Conservation (phyloP, 2,888 invertebrate species). For the Hemicrepidius hirtus region DNA sequence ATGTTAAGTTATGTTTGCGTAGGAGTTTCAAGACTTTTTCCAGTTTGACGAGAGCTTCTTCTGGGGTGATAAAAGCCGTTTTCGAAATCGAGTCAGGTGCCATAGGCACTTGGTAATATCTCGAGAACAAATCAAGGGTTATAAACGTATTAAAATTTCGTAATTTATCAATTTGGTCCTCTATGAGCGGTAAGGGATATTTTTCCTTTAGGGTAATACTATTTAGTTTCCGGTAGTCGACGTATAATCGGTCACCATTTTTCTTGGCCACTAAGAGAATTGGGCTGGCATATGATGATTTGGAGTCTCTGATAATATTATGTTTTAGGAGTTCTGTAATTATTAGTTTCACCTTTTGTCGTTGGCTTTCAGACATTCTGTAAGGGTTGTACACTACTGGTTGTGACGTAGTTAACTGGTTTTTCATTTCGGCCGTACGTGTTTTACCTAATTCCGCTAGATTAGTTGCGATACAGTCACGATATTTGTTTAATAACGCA, state of each 20-base stretch:
- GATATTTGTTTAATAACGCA: too few relatives aligned
- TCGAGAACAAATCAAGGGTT: conserved; percentile 51
- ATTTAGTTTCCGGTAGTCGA: conserved; percentile 17
- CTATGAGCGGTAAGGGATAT: conserved; percentile 7
- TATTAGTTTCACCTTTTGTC: background rate
- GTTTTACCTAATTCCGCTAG: too few relatives aligned
- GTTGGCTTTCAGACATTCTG: background rate
- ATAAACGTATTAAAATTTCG: conserved; percentile 42
- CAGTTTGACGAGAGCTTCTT: conserved; percentile 40
- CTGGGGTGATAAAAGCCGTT: conserved; percentile 56
- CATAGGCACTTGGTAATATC: conserved; percentile 60
- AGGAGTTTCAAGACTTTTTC: background rate
- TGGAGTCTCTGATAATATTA: background rate
- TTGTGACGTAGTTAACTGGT: background rate
- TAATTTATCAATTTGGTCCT: conserved; percentile 40
- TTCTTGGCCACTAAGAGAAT: background rate
- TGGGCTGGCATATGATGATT: background rate
- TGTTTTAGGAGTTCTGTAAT: background rate
- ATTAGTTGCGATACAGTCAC: too few relatives aligned
- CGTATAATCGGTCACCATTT: background rate
- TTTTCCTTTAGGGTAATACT: conserved; percentile 3
- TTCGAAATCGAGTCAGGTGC: conserved; percentile 53
- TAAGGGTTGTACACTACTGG: conserved; percentile 14
- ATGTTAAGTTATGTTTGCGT: background rate
- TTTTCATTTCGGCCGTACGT: too few relatives aligned